Evolutionary conservation across 23 tunicate species (phyloP), one percentile per base, ranked within the genome.

Genomic region (Corella eumyota): DNA sequence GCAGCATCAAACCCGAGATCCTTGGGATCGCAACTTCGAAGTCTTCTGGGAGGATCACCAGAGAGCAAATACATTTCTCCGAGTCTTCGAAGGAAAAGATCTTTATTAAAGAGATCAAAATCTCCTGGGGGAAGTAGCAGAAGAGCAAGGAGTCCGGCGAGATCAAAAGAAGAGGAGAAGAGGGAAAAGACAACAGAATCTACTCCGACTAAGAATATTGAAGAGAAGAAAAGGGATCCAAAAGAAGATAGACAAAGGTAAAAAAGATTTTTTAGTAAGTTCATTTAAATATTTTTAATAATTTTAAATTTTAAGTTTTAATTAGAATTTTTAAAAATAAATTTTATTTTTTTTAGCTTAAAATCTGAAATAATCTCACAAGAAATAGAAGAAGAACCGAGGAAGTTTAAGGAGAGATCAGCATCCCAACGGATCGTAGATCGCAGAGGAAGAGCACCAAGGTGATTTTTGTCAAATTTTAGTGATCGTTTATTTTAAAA

Each of bases 101-200:
- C 91, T 2, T 47, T 81, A n/a, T 69, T 81, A 13, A 81, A 81
- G 49, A 45, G 80, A 51, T 81, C 91, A 1, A 81, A 81, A 30
- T 79, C 88, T 17, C 88, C 88, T 13, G 88, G 88, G 15, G 88
- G 78, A 33, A 78, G 85, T 70, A 49, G 61, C 34, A 61, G 76
- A 32, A 38, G 74, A 49, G 61, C 85, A 29, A 49, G 60, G 30
- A 67, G 76, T 33, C 85, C 85, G 25, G 66, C 85, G 15, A 47
- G 70, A n/a, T 58, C 62, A 20, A 56, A 70, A 7, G 6, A 21
- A 68, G 30, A 51, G 65, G 25, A 21, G 70, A 61, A 22, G 60
- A 56, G 15, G 36, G 1, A 32, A 33, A 64, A 28, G n/a, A n/a
- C n/a, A n/a, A n/a, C n/a, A n/a, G n/a, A n/a, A n/a, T n/a, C n/a